Conservation (phyloP, 2,888 invertebrate genomes). For the Caenorhabditis imperialis region DNA sequence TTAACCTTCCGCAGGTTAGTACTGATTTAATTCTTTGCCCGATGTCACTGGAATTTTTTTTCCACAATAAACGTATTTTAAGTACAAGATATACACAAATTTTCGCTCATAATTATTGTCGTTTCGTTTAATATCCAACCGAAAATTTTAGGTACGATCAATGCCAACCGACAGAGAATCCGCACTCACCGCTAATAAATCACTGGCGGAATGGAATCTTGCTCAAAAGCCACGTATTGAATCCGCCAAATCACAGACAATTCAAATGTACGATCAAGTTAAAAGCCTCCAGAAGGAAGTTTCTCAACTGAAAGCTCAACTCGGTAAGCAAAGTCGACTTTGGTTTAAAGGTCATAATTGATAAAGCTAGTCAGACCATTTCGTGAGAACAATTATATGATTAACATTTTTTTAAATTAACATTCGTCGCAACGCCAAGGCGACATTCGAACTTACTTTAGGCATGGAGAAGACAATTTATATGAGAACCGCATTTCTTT, state of each 20-base stretch:
- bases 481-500: background rate
- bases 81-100: no score
- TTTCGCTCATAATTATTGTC: no score
- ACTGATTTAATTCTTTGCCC: background rate
- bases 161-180: constrained; percentile 87
- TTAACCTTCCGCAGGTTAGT: constrained; percentile 71
- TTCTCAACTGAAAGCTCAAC: constrained; percentile 86
- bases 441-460: no score
- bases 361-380: no score
- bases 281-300: constrained; percentile 80
- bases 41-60: background rate
- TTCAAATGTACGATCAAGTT: constrained; percentile 81
- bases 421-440: no score
- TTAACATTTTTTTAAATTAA: no score
- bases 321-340: constrained; percentile 84
- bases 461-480: background rate
- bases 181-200: constrained; percentile 89
- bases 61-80: no score
- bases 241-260: constrained; percentile 81
- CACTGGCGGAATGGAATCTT: constrained; percentile 91
- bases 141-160: constrained; percentile 84
- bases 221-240: constrained; percentile 87
- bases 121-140: no score
- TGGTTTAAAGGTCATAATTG: background rate
- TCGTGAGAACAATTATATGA: no score